Base-by-base conservation (phyloP, 2,797 vertebrate genomes). In the Paratrypauchen microcephalus region DNA sequence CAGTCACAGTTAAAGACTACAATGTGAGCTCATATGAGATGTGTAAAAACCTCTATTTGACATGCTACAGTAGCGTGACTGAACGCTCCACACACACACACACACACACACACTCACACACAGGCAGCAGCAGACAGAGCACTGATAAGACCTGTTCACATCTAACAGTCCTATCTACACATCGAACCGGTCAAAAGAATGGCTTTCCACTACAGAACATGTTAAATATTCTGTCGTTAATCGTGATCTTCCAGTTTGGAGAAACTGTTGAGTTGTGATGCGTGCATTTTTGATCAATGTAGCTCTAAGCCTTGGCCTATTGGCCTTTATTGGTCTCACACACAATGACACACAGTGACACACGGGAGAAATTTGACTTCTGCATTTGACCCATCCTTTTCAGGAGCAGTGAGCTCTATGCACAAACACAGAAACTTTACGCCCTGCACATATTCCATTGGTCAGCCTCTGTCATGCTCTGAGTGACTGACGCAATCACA, bases 1-100 rank as follows among this genome's bases (percentile, higher is more conserved):
- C 65, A 77, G 68, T 78, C 73, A 79, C 75, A 82, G 80, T 81
- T 85, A 81, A 86, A 88, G 72, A 73, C 62, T 61, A 45, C 9
- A 47, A 70, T 63, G 47, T 73, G 30, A 70, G 39, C 65, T 67
- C 61, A 74, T 23, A 58, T 66, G 68, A 73, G 77, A 76, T 59
- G 56, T 45, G 61, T 68, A 41, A 60, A 59, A 58, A 6, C 19
- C 45, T 62, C 54, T 65, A 2, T 72, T 21, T 66, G 65, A 58
- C 23, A 23, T 72, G 50, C 26, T 24, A 30, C 59, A 61, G 47
- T 21, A 70, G 6, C 47, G 32, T 59, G 66, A 66, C 62, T 21
- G 54, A 39, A 64, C 48, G 13, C 32, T 69, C 47, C 26, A 24
- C 8, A 56, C n/a, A 28, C 57, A 55, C 16, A 41, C 39, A 41